Evolutionary conservation across 2,797 vertebrate species (phyloP).

Genomic region (Arctocebus calabarensis): DNA sequence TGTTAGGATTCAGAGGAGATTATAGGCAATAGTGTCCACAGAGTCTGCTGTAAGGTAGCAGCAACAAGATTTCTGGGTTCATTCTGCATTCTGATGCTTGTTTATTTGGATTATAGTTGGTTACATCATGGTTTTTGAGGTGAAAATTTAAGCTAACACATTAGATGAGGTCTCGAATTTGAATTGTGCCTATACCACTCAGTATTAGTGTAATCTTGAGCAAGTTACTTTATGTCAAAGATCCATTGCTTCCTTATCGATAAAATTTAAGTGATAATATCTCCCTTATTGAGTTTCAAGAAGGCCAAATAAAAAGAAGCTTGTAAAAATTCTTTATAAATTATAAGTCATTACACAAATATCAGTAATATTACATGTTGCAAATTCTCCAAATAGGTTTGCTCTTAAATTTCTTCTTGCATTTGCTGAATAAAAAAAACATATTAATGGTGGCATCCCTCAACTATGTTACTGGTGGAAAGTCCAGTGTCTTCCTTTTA

Average conservation of each 20-base stretch:
- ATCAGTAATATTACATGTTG: neutral
- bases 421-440: slow-evolving; percentile 1
- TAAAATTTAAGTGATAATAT: slow-evolving; percentile 14
- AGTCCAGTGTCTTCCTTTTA: neutral
- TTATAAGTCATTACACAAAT: neutral
- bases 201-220: neutral
- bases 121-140: slow-evolving; percentile 8
- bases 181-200: neutral
- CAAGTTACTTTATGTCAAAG: slow-evolving; percentile 29
- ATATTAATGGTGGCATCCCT: neutral
- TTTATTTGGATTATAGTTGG: slow-evolving; percentile 44
- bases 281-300: neutral
- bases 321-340: neutral
- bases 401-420: neutral
- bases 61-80: neutral
- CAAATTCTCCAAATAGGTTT: slow-evolving; percentile 6
- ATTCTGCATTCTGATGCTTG: neutral
- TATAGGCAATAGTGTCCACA: neutral
- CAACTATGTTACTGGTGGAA: neutral
- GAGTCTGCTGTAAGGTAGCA: neutral
- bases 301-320: slow-evolving; percentile 32
- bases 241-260: slow-evolving; percentile 29
- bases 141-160: slow-evolving; percentile 50
- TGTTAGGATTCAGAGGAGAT: neutral
- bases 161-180: neutral